Evolutionary conservation across 2,797 vertebrate genomes (phyloP).

Genomic region (Coluber constrictor): DNA sequence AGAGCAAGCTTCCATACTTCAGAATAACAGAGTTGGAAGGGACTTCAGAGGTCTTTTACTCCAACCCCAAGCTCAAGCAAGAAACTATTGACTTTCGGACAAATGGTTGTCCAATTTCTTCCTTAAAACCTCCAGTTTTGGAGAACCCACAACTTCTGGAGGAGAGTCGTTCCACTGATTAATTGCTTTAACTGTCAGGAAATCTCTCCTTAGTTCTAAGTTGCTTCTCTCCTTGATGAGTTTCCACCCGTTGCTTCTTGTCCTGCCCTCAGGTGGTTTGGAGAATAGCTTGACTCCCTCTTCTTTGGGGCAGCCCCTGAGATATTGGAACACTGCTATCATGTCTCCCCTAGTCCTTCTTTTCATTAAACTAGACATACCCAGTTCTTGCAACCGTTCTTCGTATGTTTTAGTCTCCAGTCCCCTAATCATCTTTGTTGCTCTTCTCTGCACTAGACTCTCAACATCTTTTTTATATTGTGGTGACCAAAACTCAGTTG

Average conservation of each 20-base stretch:
- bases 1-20: no score
- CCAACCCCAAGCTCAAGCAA: no score
- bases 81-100: background rate
- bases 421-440: background rate
- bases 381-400: background rate
- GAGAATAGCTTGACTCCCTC: background rate
- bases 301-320: background rate
- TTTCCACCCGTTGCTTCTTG: no score
- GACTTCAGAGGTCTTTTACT: no score
- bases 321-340: background rate
- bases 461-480: background rate
- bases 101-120: background rate
- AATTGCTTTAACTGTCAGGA: no score
- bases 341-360: background rate
- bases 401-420: background rate
- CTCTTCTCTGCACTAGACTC: background rate
- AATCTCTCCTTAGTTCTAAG: no score
- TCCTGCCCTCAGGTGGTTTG: background rate
- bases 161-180: no score
- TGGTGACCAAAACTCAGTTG: background rate
- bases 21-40: no score
- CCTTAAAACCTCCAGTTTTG: background rate
- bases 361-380: background rate
- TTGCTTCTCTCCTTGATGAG: no score
- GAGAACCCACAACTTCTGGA: no score